Conservation (phyloP, 2,113 vertebrate species). For the Podilymbus podiceps region DNA sequence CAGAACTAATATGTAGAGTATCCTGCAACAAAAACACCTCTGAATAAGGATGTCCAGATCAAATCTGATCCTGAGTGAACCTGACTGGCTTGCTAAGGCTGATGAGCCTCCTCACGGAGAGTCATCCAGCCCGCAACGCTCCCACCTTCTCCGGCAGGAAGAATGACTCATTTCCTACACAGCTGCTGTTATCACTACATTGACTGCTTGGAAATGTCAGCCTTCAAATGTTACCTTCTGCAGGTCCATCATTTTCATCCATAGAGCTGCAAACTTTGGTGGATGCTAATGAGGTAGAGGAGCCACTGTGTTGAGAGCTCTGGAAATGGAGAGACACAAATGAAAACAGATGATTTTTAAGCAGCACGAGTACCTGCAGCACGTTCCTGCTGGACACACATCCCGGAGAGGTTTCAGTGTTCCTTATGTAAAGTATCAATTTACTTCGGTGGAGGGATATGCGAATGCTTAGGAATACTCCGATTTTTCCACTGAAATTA, state of each 20-base stretch:
- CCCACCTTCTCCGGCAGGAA: slow-evolving; percentile 36
- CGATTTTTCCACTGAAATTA: neutral
- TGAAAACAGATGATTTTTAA: slow-evolving; percentile 23
- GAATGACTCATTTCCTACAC: slow-evolving; percentile 47
- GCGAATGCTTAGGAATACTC: neutral
- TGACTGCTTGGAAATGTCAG: slow-evolving; percentile 42
- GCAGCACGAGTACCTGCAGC: neutral
- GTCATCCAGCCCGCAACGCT: neutral
- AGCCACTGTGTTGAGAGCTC: slow-evolving; percentile 95
- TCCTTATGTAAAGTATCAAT: neutral
- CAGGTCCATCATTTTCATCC: slow-evolving; percentile 91
- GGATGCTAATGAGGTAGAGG: slow-evolving; percentile 93
- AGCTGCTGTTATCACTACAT: slow-evolving; percentile 36
- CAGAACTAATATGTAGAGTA: neutral
- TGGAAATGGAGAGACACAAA: slow-evolving; percentile 69
- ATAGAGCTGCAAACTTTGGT: slow-evolving; percentile 98
- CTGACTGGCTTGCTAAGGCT: neutral
- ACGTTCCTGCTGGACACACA: neutral
- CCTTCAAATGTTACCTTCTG: slow-evolving; percentile 83
- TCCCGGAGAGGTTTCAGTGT: neutral
- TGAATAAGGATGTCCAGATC: neutral
- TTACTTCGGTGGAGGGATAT: neutral
- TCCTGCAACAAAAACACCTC: neutral
- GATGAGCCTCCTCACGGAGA: neutral
- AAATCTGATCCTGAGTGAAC: neutral